Evolutionary conservation across 2,113 vertebrate species (phyloP).

Genomic region (Malurus elegans): DNA sequence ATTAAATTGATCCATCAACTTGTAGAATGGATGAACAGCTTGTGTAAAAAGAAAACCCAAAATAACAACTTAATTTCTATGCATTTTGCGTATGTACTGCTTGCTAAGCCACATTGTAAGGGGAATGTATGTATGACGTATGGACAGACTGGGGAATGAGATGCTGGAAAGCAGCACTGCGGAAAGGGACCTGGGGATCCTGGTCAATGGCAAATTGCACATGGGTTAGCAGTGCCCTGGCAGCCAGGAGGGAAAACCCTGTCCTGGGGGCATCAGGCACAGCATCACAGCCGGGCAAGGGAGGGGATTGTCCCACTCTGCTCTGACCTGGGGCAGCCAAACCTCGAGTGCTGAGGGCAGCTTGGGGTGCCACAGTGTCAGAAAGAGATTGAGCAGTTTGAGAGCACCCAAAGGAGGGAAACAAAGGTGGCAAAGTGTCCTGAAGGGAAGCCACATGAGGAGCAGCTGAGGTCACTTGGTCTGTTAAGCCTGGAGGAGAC

Average conservation of each 20-base stretch:
- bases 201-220: rapidly evolving
- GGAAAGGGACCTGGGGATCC: not conserved
- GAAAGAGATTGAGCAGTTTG: rapidly evolving
- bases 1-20: not conserved
- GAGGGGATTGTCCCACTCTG: rapidly evolving
- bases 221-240: not conserved
- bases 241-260: not conserved
- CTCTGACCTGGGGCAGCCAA: rapidly evolving
- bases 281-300: rapidly evolving
- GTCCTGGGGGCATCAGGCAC: not conserved
- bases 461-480: not conserved
- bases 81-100: not conserved
- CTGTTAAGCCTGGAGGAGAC: not conserved
- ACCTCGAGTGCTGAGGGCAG: rapidly evolving
- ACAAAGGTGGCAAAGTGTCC: not conserved
- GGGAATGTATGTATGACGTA: not conserved
- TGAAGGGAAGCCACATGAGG: not conserved
- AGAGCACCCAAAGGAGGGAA: not conserved
- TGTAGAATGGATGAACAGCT: not conserved
- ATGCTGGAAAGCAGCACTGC: not conserved
- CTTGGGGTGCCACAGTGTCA: rapidly evolving
- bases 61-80: not conserved
- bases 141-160: not conserved
- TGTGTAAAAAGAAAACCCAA: not conserved
- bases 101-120: not conserved